These are phyloP conservation scores for Andinoacara biseriatus DNA, from an alignment of 2,113 vertebrate species.

Conservation along the genomic window DNA sequence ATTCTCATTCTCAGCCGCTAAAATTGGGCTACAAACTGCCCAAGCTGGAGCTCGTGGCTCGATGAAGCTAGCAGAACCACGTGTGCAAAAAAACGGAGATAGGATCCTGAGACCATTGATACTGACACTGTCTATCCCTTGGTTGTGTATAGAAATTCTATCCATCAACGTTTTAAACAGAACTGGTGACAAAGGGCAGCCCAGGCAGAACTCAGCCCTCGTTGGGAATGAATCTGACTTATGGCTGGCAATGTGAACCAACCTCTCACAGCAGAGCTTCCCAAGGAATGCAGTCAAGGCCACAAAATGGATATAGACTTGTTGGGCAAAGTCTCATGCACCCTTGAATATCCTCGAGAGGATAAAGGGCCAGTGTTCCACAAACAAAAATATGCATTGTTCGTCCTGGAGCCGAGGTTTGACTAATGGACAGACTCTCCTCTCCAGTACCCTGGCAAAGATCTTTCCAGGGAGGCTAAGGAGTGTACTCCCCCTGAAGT, in stretches of 20 bases:
- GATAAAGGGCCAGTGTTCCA: too few species aligned
- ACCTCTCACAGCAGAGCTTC: neutral
- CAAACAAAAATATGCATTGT: neutral
- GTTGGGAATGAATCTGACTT: neutral
- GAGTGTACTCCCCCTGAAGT: neutral
- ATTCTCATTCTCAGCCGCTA: neutral
- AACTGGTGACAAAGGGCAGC: neutral
- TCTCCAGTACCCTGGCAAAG: neutral
- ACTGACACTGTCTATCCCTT: neutral
- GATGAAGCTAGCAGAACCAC: neutral
- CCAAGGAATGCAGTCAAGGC: neutral
- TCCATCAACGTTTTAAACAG: neutral
- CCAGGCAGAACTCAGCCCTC: neutral
- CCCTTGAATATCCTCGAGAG: neutral
- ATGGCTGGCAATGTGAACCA: neutral
- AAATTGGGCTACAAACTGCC: neutral
- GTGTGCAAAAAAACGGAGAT: neutral
- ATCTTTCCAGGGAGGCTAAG: neutral
- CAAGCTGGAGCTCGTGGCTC: neutral
- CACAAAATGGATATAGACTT: neutral
- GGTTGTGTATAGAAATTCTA: neutral
- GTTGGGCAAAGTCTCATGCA: rapidly evolving
- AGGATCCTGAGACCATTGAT: neutral
- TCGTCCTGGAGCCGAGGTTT: neutral
- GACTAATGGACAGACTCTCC: neutral